phyloP scores from a whole-genome alignment of 2,888 invertebrate genomes.

The Philonicus albiceps region DNA sequence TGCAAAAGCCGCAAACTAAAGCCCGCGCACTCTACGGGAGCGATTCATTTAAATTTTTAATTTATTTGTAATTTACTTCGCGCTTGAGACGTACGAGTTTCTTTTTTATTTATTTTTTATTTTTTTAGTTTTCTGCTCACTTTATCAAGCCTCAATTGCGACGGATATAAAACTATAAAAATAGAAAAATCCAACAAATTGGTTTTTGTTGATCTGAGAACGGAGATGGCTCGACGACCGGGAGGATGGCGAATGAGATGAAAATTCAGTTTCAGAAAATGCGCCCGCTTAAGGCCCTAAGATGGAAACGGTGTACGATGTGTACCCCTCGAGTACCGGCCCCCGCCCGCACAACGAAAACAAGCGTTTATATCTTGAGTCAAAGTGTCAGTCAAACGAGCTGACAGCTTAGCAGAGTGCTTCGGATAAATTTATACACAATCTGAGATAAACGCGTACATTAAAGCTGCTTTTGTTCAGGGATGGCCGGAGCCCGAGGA shows the following conservation, averaged over 20 bases:
- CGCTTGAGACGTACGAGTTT: neutral
- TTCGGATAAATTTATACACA: constrained; percentile 52
- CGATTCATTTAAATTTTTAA: constrained; percentile 24
- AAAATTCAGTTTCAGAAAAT: neutral
- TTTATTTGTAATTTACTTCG: constrained; percentile 3
- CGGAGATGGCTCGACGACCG: neutral
- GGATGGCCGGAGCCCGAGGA: constrained; percentile 15
- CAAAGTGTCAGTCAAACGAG: constrained; percentile 61
- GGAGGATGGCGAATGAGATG: neutral
- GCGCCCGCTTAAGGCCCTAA: neutral
- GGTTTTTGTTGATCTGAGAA: neutral
- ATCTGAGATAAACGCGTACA: constrained; percentile 13
- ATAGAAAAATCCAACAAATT: constrained; percentile 11
- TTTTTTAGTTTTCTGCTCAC: constrained; percentile 1
- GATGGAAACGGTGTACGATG: constrained; percentile 10
- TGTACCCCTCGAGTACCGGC: constrained; percentile 26
- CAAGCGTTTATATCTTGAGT: constrained; percentile 57
- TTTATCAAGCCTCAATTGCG: constrained; percentile 25
- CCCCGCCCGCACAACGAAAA: constrained; percentile 43
- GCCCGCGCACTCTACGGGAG: neutral
- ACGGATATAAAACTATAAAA: neutral
- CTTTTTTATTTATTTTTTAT: no score
- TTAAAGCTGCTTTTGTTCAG: constrained; percentile 15
- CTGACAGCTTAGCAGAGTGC: constrained; percentile 59
- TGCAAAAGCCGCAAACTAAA: neutral